Evolutionary conservation across 2,113 vertebrate genomes (phyloP).

Genomic region (Sturnus vulgaris): DNA sequence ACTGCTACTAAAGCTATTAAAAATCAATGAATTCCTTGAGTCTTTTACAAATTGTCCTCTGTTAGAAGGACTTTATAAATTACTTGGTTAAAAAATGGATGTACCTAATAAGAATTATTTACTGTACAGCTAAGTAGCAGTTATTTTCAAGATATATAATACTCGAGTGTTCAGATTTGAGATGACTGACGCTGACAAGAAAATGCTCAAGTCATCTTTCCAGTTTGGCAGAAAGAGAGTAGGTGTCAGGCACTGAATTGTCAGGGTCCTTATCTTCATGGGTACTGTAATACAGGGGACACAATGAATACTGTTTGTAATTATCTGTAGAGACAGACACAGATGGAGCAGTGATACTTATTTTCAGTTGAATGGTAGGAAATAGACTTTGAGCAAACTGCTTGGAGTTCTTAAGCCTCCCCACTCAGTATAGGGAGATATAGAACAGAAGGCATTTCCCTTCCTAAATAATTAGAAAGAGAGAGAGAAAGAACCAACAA

Average conservation of each 20-base stretch:
- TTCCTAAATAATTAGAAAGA: neutral
- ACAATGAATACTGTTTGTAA: neutral
- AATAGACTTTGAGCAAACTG: neutral
- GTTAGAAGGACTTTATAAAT: neutral
- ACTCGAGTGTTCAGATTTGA: neutral
- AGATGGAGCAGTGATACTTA: neutral
- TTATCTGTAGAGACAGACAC: neutral
- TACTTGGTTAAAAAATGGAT: neutral
- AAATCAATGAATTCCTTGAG: neutral
- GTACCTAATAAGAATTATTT: neutral
- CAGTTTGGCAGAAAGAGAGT: neutral
- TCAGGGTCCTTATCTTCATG: neutral
- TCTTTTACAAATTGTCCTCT: neutral
- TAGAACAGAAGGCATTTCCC: neutral
- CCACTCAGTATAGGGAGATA: neutral
- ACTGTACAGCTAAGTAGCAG: neutral
- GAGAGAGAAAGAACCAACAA: neutral
- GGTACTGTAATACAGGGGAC: neutral
- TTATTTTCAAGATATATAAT: neutral
- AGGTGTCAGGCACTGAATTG: neutral
- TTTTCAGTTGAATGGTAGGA: neutral
- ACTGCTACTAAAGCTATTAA: neutral
- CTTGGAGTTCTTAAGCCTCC: neutral
- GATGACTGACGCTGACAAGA: neutral
- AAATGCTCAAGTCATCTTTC: neutral